These are phyloP conservation scores for Rhynchonema sp. DNA, from an alignment of 2,888 invertebrate genomes.

Conservation along the genomic window DNA sequence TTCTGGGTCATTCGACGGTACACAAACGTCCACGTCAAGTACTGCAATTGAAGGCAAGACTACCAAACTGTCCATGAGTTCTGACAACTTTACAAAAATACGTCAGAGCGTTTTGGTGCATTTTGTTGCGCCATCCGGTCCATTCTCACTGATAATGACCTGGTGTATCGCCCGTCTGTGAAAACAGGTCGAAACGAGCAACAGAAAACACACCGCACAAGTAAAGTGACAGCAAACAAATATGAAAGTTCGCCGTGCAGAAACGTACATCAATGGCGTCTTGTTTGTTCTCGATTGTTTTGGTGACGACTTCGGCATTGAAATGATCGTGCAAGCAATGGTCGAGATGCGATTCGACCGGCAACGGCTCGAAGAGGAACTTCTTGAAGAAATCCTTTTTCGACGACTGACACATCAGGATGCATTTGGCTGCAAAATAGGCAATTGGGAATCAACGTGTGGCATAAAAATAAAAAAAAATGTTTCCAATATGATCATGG, in stretches of 20 bases:
- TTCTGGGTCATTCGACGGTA: conserved; percentile 92
- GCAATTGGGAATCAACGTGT: no score
- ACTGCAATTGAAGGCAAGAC: conserved; percentile 30
- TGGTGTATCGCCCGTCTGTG: no score
- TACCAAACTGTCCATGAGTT: background rate
- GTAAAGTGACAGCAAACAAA: no score
- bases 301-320: conserved; percentile 97
- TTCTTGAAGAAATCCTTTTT: conserved; percentile 98
- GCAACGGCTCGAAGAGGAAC: conserved; percentile 83
- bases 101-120: no score
- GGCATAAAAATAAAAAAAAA: no score
- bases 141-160: no score
- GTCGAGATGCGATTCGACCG: conserved; percentile 92
- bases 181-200: no score
- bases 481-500: no score
- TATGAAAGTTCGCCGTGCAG: no score
- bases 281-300: conserved; percentile 98
- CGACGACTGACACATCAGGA: conserved; percentile 84
- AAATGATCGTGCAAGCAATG: conserved; percentile 96
- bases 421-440: conserved; percentile 50
- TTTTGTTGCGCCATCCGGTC: no score
- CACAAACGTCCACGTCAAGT: conserved; percentile 95
- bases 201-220: no score
- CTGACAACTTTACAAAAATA: background rate
- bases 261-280: conserved; percentile 64